Evolutionary conservation across 2,888 invertebrate genomes (phyloP), one percentile per base, ranked within the genome.

Genomic region (Stegophylla sp.): DNA sequence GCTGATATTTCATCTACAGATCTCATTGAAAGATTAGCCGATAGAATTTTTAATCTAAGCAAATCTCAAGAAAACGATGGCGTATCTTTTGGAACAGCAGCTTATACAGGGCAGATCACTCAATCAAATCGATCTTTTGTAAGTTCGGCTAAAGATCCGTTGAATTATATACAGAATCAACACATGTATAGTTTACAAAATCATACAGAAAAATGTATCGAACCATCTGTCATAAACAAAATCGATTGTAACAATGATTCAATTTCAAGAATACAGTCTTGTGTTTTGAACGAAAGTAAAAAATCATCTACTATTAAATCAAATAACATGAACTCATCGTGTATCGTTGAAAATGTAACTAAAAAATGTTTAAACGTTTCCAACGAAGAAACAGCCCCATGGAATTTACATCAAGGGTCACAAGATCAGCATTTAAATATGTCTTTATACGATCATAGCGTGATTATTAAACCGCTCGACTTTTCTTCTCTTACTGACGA

Each of bases 401-500:
- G 77, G 69, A 23, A 64, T 53, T 41, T 77, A n/a, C 53, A 71
- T 7, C 77, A 79, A 13, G 17, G 51, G 61, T 9, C 71, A 0
- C 79, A 79, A 13, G 79, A 79, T 61, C 79, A 69, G n/a, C 71
- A 79, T 71, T 69, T 77, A 15, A 77, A 77, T 23, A 71, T 63
- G 51, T 79, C 79, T 1, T 61, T 71, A 13, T 79, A 79, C 13
- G 79, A 79, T 9, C 71, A 79, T 12, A 63, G 71, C n/a, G 79
- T 79, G 48, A 63, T 43, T 26, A 71, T 61, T 12, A 79, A 79
- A 61, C 79, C 79, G 12, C 51, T 79, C 0, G 79, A 79, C 15
- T 79, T 79, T 71, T 79, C 79, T 34, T 69, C 79, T 41, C 61
- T 79, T n/a, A 79, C 79, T 15, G 79, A 79, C n/a, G 79, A 79